Base-by-base conservation (phyloP, 2,113 vertebrate genomes). In the Scytalopus superciliaris region DNA sequence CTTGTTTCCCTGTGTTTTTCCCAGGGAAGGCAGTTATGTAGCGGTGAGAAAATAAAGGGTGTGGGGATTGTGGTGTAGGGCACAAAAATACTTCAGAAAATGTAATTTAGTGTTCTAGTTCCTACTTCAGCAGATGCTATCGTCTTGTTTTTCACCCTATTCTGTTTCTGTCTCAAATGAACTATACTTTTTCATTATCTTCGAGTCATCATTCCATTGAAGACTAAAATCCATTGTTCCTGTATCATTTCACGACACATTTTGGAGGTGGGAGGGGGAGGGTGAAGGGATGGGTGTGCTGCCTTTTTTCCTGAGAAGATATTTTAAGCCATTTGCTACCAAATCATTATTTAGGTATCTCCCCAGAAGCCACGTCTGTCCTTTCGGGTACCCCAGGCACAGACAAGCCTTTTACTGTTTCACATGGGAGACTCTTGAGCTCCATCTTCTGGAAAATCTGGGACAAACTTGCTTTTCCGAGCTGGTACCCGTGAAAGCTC, bases 371-470 rank as follows among this genome's bases (percentile, higher is more conserved):
- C 27, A 8, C 3, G 19, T 13, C 40, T 28, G 6, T 44, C 49
- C 42, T 45, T 30, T 25, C 2, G 3, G 31, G 19, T 15, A 81
- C 67, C 73, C 39, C 11, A 60, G 42, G 19, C 81, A 7, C 31
- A 1, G 24, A 2, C 19, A 24, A 45, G 0, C 17, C 19, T n/a
- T 42, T n/a, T 2, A 8, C 14, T 21, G 0, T 45, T 40, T 75
- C 68, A 35, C 84, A 31, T 83, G 84, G 90, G 77, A 97, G 94
- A 94, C 89, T 84, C 95, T 96, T 81, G 96, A 75, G 86, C 92
- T 35, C 97, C 97, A 97, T 85, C 97, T 97, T 84, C 95, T 94
- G 97, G 93, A 62, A 69, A 78, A 78, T 10, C 23, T 44, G 57
- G 6, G 70, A 30, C 19, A 45, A 63, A 55, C 18, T n/a, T 18